Base-by-base conservation (phyloP, 2,113 vertebrate species). In the Cricetomys ansorgei region DNA sequence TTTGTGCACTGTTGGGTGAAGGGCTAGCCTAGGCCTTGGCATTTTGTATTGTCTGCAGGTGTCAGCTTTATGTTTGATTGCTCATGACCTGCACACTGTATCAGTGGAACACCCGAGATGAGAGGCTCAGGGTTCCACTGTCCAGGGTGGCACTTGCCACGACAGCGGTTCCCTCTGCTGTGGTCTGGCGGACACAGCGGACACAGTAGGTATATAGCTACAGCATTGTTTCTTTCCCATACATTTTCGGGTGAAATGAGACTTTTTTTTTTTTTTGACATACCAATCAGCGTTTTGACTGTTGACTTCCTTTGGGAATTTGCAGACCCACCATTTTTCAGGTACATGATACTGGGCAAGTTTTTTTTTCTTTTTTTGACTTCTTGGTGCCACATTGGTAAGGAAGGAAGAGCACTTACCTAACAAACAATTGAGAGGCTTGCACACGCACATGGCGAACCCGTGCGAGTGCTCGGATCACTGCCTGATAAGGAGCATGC, bases 161-260 rank as follows among this genome's bases (percentile, higher is more conserved):
- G n/a, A n/a, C n/a, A n/a, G n/a, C n/a, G n/a, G n/a, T n/a, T n/a
- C n/a, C n/a, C n/a, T n/a, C n/a, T n/a, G n/a, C n/a, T n/a, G n/a
- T n/a, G n/a, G n/a, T n/a, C n/a, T n/a, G n/a, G n/a, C n/a, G n/a
- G n/a, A n/a, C n/a, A n/a, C n/a, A n/a, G n/a, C n/a, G n/a, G n/a
- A n/a, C n/a, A n/a, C n/a, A n/a, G n/a, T n/a, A n/a, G n/a, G n/a
- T n/a, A n/a, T n/a, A n/a, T n/a, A n/a, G n/a, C n/a, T n/a, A n/a
- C n/a, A n/a, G n/a, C n/a, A n/a, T n/a, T 80, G 48, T 45, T 94
- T 83, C 48, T 96, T 91, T 92, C 23, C 37, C 43, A 57, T 37
- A 62, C 9, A 87, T 86, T 84, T 87, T 76, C 57, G 16, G 91
- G 65, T 92, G 55, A 90, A 94, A 75, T 15, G 31, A 83, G 48